Conservation (phyloP, 2,113 vertebrate species). For the Corythornis cristatus region DNA sequence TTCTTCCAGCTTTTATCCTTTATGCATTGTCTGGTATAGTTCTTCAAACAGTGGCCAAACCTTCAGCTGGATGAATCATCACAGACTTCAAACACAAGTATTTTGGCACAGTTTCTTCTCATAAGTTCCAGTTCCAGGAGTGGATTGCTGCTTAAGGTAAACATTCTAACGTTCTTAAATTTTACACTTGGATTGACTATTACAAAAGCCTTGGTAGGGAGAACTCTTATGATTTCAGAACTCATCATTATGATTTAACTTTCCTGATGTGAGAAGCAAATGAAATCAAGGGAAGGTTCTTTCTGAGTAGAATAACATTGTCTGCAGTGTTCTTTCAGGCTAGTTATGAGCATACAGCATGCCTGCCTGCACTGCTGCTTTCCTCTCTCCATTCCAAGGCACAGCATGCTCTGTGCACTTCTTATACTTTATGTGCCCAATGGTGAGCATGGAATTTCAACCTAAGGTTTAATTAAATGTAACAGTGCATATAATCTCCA, state of each 20-base stretch:
- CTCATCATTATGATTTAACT: neutral
- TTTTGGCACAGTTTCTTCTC: neutral
- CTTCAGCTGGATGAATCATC: neutral
- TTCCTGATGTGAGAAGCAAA: neutral
- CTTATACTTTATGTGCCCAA: neutral
- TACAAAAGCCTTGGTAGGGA: neutral
- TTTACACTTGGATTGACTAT: neutral
- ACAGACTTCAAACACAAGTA: neutral
- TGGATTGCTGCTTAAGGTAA: neutral
- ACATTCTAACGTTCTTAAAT: neutral
- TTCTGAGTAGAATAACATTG: neutral
- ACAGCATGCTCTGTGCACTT: neutral
- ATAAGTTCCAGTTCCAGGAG: neutral
- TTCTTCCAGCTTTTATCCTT: constrained; percentile 20
- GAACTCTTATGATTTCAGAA: neutral
- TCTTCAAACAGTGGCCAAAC: neutral
- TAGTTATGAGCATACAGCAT: neutral
- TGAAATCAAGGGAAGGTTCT: neutral
- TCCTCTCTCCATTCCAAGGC: neutral
- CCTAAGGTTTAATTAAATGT: neutral
- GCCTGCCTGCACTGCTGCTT: neutral
- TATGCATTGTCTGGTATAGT: neutral
- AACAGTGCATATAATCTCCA: neutral
- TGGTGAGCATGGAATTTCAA: neutral
- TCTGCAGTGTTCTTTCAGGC: neutral